Evolutionary conservation across 1,140 invertebrate genomes (phyloP), one percentile per base, ranked within the genome.

Genomic region (Drepana arcuata): DNA sequence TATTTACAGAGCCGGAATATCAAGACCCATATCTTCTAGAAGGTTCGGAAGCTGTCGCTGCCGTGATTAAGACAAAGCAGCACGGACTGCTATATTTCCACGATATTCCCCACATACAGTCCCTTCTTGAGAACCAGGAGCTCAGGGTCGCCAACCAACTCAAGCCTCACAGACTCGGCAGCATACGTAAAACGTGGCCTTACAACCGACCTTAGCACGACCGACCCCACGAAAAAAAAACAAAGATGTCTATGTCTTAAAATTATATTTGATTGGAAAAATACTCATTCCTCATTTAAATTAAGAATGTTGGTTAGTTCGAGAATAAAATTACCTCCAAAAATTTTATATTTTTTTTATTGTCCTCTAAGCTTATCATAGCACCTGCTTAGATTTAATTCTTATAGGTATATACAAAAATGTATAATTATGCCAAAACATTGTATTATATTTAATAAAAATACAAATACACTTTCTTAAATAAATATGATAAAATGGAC

Each of bases 21-120:
- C 30, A 50, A 1, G 87, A 88, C 38, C 86, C 86, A 1, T 83
- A 85, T 44, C 56, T 87, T 18, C 45, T 87, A 27, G 81, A 83
- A 29, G 86, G 84, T 0, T 64, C 82, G 0, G 78, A 85, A 37
- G 86, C 87, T 9, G 60, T 83, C n/a, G 53, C 74, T 30, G 84
- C 86, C 2, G 74, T 87, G 4, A 70, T 59, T 27, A 80, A 74
- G 30, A 56, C 87, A n/a, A 80, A 77, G 16, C 61, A 63, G 2
- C 81, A 83, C 5, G 87, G 87, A 9, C 75, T 86, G 46, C 61
- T 88, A 6, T 91, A 87, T 66, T 89, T 86, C 50, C 75, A 87
- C 28, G 84, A 90, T 27, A 86, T 88, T 44, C 88, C 88, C 1
- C 89, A 91, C 43, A 81, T 84, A n/a, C 61, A 83, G 41, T 84